These are phyloP conservation scores for Molanna angustata DNA, from an alignment of 2,888 invertebrate genomes.

Conservation along the genomic window DNA sequence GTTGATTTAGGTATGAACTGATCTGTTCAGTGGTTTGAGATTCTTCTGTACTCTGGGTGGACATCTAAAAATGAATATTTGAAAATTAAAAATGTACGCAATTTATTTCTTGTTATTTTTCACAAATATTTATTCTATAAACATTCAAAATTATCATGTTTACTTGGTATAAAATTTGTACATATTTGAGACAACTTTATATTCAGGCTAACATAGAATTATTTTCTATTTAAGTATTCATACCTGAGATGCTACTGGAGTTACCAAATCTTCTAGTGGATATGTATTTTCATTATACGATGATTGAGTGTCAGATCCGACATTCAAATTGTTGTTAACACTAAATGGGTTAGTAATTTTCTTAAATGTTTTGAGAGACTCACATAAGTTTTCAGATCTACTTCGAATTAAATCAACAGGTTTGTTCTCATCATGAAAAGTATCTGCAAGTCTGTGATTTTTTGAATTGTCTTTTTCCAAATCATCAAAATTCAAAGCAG, in stretches of 20 bases:
- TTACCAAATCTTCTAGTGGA: slow-evolving; percentile 42
- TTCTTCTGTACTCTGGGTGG: too few species aligned
- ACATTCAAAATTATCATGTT: too few species aligned
- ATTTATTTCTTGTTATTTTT: neutral
- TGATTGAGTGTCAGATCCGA: slow-evolving; percentile 38
- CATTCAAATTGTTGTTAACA: neutral
- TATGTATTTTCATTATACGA: slow-evolving; percentile 48
- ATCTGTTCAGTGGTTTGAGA: too few species aligned
- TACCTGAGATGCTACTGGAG: slow-evolving; percentile 47
- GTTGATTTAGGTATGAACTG: too few species aligned
- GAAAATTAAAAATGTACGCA: too few species aligned
- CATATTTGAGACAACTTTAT: too few species aligned
- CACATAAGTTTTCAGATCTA: slow-evolving; percentile 24
- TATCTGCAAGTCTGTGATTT: slow-evolving; percentile 6
- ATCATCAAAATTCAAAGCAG: slow-evolving; percentile 17
- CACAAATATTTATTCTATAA: neutral
- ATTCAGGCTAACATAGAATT: neutral
- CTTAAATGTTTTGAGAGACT: slow-evolving; percentile 7
- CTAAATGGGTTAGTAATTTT: slow-evolving; percentile 23
- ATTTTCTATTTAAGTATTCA: too few species aligned
- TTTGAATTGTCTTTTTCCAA: neutral
- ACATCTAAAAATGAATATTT: too few species aligned
- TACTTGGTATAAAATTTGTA: too few species aligned
- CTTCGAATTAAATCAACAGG: slow-evolving; percentile 5
- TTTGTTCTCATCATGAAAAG: slow-evolving; percentile 3